Conservation (phyloP, 2,888 invertebrate species). For the Epiblema foenella region DNA sequence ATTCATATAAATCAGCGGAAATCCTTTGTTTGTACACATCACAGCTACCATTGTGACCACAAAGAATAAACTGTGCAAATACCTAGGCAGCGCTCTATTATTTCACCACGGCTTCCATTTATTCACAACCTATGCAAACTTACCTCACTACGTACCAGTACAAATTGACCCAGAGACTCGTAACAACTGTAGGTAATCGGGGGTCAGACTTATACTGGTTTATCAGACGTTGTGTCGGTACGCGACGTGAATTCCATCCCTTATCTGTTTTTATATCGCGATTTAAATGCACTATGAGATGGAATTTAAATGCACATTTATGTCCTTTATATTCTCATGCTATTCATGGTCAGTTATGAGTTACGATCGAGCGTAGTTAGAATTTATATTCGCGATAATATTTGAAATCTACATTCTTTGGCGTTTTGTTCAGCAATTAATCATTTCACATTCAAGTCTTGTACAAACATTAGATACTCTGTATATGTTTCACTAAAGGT, state of each 20-base stretch:
- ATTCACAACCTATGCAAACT: no score
- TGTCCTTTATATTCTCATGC: not conserved
- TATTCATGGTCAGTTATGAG: not conserved
- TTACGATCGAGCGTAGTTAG: constrained; percentile 11
- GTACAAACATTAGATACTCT: not conserved
- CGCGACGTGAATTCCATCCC: not conserved
- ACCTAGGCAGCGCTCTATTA: constrained; percentile 26
- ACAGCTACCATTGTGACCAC: constrained; percentile 30
- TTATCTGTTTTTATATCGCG: constrained; percentile 21
- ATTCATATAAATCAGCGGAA: constrained; percentile 30
- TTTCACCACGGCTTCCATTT: constrained; percentile 22
- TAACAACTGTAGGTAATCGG: not conserved
- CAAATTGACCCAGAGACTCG: not conserved
- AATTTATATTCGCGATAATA: constrained; percentile 19
- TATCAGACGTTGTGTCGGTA: not conserved
- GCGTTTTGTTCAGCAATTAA: not conserved
- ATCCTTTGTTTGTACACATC: constrained; percentile 28
- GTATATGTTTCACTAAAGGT: not conserved
- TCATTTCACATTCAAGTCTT: not conserved
- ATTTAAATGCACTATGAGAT: constrained; percentile 3
- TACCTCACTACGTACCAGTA: no score
- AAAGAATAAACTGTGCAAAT: constrained; percentile 27
- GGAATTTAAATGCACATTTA: constrained; percentile 1
- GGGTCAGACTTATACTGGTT: not conserved
- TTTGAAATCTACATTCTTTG: not conserved